These are phyloP conservation scores for Drosophila busckii DNA, from an alignment of 1,140 invertebrate species.

Conservation along the genomic window DNA sequence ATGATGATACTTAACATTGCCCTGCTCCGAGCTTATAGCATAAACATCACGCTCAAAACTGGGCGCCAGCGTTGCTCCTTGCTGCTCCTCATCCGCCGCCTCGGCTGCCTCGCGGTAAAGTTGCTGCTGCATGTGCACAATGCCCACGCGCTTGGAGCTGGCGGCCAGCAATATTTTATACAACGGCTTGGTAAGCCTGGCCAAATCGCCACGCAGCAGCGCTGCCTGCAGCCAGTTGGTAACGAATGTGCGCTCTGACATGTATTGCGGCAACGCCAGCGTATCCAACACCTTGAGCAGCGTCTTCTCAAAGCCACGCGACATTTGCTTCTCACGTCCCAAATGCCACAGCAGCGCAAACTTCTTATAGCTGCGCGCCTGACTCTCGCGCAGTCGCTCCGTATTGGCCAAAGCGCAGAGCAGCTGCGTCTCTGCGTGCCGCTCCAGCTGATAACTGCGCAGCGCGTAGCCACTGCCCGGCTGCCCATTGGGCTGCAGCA, in stretches of 20 bases:
- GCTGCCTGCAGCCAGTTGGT: conserved; percentile 79
- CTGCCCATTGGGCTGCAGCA: conserved; percentile 35
- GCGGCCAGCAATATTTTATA: conserved; percentile 89
- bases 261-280: conserved; percentile 61
- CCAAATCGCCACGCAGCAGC: conserved; percentile 87
- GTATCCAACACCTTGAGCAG: conserved; percentile 73
- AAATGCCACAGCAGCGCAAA: conserved; percentile 90
- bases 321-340: conserved; percentile 83
- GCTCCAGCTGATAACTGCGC: conserved; percentile 48
- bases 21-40: conserved; percentile 91
- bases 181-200: conserved; percentile 88
- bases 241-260: conserved; percentile 74
- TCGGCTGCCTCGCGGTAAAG: conserved; percentile 83
- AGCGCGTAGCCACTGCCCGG: conserved; percentile 27
- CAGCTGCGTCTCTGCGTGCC: conserved; percentile 62
- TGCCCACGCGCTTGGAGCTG: conserved; percentile 90
- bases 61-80: too few relatives aligned
- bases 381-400: conserved; percentile 76
- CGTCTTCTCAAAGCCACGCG: conserved; percentile 78
- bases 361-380: conserved; percentile 85
- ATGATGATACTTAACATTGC: conserved; percentile 90
- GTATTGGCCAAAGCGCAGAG: conserved; percentile 51
- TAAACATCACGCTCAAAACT: conserved; percentile 83
- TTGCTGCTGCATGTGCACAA: conserved; percentile 90
- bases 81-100: conserved; percentile 78